A percentile compares a stretch with the other conserved stretches of the same genome.
Conservation (phyloP, 2,888 invertebrate species). For the Sepiola atlantica region DNA sequence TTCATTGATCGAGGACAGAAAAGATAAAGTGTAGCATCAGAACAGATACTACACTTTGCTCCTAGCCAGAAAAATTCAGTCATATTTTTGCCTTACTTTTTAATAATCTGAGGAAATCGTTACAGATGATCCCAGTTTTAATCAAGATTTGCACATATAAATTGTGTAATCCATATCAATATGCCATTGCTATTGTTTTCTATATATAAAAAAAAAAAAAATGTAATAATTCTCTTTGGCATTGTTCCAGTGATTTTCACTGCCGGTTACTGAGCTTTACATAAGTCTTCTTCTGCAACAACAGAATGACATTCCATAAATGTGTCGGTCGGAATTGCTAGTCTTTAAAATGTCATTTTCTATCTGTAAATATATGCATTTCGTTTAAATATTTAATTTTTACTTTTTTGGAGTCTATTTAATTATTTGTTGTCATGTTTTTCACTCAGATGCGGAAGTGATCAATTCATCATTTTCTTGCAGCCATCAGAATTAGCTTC, state of each 20-base stretch:
- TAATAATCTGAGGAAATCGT: too few relatives aligned
- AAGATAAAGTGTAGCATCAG: too few relatives aligned
- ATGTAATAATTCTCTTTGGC: not conserved
- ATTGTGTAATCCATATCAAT: too few relatives aligned
- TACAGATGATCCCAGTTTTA: too few relatives aligned
- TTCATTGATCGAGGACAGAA: too few relatives aligned
- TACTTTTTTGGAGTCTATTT: not conserved
- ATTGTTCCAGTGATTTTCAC: not conserved
- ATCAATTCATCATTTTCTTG: not conserved
- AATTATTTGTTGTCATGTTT: not conserved
- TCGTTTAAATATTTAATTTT: not conserved
- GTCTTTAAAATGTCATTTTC: not conserved
- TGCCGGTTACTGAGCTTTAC: not conserved
- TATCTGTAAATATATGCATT: conserved; percentile 6
- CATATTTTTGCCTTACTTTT: too few relatives aligned
- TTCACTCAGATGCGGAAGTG: not conserved
- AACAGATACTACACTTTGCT: too few relatives aligned
- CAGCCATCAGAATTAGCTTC: not conserved
- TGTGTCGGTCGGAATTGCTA: not conserved
- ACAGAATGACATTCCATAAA: not conserved
- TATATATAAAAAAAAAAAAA: too few relatives aligned
- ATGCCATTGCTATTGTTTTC: too few relatives aligned
- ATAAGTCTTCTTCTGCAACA: not conserved
- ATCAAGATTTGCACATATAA: too few relatives aligned
- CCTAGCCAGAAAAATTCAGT: too few relatives aligned